phyloP scores from a whole-genome alignment of 2,888 invertebrate genomes.

The Nomada lathburiana region DNA sequence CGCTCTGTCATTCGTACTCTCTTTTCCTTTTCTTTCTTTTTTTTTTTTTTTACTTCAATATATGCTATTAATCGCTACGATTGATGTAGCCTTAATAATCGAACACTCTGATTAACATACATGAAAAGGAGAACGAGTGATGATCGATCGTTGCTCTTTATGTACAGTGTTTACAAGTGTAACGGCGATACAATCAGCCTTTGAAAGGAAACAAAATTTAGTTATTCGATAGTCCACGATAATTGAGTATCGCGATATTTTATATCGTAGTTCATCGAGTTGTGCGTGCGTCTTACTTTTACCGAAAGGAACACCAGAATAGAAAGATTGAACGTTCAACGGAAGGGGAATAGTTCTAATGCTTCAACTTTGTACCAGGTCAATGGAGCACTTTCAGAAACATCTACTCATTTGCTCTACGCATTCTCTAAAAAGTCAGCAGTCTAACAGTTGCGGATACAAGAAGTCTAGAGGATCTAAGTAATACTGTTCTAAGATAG shows the following conservation, averaged over 20 bases:
- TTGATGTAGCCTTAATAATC: slow-evolving; percentile 46
- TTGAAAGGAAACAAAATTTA: slow-evolving; percentile 32
- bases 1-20: slow-evolving; percentile 2
- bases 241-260: slow-evolving; percentile 39
- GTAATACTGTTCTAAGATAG: too few species aligned
- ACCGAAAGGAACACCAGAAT: neutral
- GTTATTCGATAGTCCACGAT: slow-evolving; percentile 34
- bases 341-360: neutral
- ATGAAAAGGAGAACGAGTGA: slow-evolving; percentile 62
- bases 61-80: slow-evolving; percentile 52
- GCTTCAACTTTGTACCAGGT: too few species aligned
- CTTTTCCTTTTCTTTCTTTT: neutral
- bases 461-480: too few species aligned
- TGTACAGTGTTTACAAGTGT: slow-evolving; percentile 76
- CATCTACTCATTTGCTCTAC: too few species aligned
- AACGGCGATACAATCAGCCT: slow-evolving; percentile 60
- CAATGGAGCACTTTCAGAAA: too few species aligned
- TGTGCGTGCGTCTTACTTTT: neutral
- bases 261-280: slow-evolving; percentile 47
- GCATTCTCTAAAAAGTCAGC: too few species aligned
- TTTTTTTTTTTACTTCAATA: neutral
- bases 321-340: neutral
- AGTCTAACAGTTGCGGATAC: too few species aligned
- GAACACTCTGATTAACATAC: slow-evolving; percentile 66
- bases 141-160: slow-evolving; percentile 61